Evolutionary conservation across 64 coral and sea anemone genomes (phyloP), one percentile per base, ranked within the genome.

Genomic region (Acropora yongei): DNA sequence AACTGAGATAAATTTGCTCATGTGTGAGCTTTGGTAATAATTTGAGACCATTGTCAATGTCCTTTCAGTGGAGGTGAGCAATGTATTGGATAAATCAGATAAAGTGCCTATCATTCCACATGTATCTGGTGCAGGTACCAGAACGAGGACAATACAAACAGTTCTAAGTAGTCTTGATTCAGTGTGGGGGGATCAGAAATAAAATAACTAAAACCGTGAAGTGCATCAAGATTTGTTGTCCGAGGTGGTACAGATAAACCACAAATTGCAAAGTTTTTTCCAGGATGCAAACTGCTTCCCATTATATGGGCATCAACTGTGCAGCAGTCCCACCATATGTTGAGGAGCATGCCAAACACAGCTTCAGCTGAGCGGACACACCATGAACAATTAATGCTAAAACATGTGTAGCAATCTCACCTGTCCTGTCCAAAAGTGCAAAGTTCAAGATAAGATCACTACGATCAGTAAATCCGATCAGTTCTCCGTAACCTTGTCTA

Each of bases 241-340:
- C 8, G 58, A 74, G 72, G 0, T 74, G 72, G 72, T 74, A 74
- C 72, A 74, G 41, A 80, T 80, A 47, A 80, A 44, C 78, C 78
- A 80, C 78, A 80, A 80, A 55, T 80, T 80, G 78, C 78, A 80
- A 49, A 0, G 30, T 49, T 47, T 10, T 80, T 80, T 80, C 78
- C 0, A 80, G 78, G 18, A 80, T 80, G 46, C 40, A 80, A 47
- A 80, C 78, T 49, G 44, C 49, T 80, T 80, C 78, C 78, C 78
- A 80, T 30, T 49, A 80, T 47, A 80, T 47, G 49, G 78, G 78
- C 78, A 80, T 80, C 49, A 80, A 55, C 49, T 80, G 78, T 49
- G 78, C 6, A 80, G 78, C 78, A 49, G 1, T 80, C 72, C 30
- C 72, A 74, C n/a, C 72, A 74, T 74, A 41, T 74, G 72, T 74